Evolutionary conservation across 2,888 invertebrate species (phyloP).

Genomic region (Campopleginae sp.): DNA sequence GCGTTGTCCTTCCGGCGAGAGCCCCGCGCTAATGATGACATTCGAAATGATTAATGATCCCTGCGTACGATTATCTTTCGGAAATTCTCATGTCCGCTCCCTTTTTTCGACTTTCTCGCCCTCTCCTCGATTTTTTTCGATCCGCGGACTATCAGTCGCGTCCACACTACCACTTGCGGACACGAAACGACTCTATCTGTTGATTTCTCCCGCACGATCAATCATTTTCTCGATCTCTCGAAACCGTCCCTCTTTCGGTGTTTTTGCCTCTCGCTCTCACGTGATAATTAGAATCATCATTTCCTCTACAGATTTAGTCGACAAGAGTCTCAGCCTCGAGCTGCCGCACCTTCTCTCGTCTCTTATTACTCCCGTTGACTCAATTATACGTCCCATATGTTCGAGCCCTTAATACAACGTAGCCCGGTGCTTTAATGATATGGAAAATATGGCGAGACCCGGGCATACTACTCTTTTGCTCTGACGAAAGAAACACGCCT

Average conservation of each 20-base stretch:
- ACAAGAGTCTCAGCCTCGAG: constrained; percentile 28
- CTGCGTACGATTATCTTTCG: constrained; percentile 49
- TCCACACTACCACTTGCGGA: constrained; percentile 50
- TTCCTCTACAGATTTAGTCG: constrained; percentile 47
- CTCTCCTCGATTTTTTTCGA: background rate
- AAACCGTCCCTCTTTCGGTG: background rate
- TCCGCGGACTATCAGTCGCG: constrained; percentile 1
- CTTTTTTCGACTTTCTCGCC: constrained; percentile 20
- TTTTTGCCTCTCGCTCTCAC: constrained; percentile 14
- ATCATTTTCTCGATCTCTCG: constrained; percentile 50
- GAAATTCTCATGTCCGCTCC: constrained; percentile 60
- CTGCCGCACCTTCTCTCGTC: constrained; percentile 19
- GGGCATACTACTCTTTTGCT: constrained; percentile 74
- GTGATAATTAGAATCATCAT: constrained; percentile 61
- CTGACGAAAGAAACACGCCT: background rate
- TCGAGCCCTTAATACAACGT: background rate
- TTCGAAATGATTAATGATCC: constrained; percentile 67
- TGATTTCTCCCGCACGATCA: constrained; percentile 56
- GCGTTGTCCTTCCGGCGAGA: constrained; percentile 56
- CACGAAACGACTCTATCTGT: constrained; percentile 63
- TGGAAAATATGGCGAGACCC: constrained; percentile 42
- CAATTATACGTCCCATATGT: constrained; percentile 54
- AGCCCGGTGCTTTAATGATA: constrained; percentile 6
- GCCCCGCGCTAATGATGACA: constrained; percentile 64
- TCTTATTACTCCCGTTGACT: constrained; percentile 27